phyloP scores from a whole-genome alignment of 2,888 invertebrate species.

The Omphaloscelis lunosa region DNA sequence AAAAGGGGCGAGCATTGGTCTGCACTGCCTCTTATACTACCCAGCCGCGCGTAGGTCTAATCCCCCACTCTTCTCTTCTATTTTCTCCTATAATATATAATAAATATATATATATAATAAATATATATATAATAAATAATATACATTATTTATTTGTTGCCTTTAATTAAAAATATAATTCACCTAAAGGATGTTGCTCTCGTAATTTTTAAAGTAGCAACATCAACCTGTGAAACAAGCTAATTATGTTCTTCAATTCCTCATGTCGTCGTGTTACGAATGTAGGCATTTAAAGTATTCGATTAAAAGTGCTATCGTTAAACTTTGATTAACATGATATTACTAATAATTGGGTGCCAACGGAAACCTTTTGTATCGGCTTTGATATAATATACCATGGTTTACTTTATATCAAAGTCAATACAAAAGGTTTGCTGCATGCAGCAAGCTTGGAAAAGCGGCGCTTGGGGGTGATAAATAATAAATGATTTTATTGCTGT shows the following conservation, averaged over 20 bases:
- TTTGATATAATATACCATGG: not conserved
- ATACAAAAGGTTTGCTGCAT: not conserved
- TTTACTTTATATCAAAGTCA: too few relatives aligned
- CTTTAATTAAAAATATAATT: constrained; percentile 4
- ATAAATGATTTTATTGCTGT: too few relatives aligned
- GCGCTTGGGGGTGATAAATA: too few relatives aligned
- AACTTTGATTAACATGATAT: constrained; percentile 15
- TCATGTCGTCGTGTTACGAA: not conserved
- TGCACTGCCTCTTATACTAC: too few relatives aligned
- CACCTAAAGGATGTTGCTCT: not conserved
- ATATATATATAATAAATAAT: too few relatives aligned
- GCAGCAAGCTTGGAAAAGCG: not conserved
- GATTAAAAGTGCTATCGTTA: not conserved
- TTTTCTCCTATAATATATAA: too few relatives aligned
- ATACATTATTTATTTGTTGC: too few relatives aligned
- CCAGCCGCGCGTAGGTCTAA: too few relatives aligned
- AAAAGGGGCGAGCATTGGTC: too few relatives aligned
- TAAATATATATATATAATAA: too few relatives aligned
- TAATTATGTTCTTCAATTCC: constrained; percentile 5
- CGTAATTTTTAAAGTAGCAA: constrained; percentile 1
- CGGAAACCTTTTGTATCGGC: not conserved
- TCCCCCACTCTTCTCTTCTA: too few relatives aligned
- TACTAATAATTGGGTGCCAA: not conserved
- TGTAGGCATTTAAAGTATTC: constrained; percentile 19
- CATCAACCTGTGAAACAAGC: not conserved